These are phyloP conservation scores for Ormyrus thymus DNA, from an alignment of 2,888 invertebrate genomes.

Conservation along the genomic window DNA sequence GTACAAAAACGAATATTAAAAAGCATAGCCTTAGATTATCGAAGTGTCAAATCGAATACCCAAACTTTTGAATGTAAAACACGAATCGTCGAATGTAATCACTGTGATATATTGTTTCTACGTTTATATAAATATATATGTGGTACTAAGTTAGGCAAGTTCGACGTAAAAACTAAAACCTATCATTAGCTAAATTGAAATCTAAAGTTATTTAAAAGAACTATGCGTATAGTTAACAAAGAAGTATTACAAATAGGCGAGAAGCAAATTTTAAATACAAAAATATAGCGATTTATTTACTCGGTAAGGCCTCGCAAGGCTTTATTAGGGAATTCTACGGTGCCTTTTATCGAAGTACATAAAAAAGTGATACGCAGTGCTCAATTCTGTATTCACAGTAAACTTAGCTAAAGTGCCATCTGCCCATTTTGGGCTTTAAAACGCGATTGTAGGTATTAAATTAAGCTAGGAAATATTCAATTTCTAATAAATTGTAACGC, in stretches of 20 bases:
- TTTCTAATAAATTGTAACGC: slow-evolving; percentile 28
- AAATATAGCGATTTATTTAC: slow-evolving; percentile 8
- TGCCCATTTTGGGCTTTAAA: slow-evolving; percentile 24
- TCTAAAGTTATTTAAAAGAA: slow-evolving; percentile 15
- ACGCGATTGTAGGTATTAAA: slow-evolving; percentile 31
- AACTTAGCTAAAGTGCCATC: slow-evolving; percentile 49
- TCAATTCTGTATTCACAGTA: slow-evolving; percentile 39
- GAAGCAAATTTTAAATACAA: slow-evolving; percentile 17
- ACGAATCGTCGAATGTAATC: slow-evolving; percentile 48
- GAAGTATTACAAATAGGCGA: slow-evolving; percentile 5
- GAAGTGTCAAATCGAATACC: slow-evolving; percentile 50
- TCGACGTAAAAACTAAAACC: neutral
- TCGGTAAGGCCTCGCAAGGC: neutral
- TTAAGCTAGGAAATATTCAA: slow-evolving; percentile 18
- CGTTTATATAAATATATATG: slow-evolving; percentile 20
- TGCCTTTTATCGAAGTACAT: slow-evolving; percentile 51
- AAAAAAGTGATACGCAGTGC: slow-evolving; percentile 49
- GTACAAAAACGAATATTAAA: slow-evolving; percentile 47
- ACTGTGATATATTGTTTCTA: slow-evolving; percentile 56
- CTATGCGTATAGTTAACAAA: neutral
- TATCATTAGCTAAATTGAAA: slow-evolving; percentile 12
- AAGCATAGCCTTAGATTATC: slow-evolving; percentile 29
- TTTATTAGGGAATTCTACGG: slow-evolving; percentile 48
- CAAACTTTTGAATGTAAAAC: slow-evolving; percentile 34
- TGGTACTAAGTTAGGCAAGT: slow-evolving; percentile 18